These are phyloP conservation scores for Luperina testacea DNA, from an alignment of 2,888 invertebrate genomes.

Conservation along the genomic window DNA sequence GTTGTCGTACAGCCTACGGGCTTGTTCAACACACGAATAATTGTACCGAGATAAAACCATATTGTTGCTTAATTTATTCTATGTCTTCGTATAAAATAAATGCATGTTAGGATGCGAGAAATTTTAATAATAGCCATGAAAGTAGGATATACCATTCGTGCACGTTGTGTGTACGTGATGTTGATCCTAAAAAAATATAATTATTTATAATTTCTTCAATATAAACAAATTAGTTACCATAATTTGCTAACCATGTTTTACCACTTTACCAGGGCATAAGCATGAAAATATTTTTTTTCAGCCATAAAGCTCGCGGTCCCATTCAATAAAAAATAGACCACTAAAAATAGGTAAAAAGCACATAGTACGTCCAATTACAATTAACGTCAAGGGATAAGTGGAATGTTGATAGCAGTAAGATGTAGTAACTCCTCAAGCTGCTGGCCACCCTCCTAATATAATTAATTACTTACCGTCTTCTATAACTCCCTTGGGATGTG, in stretches of 20 bases:
- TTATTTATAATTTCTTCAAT: not conserved
- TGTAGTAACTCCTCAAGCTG: not conserved
- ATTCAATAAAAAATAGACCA: not conserved
- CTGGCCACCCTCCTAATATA: not conserved
- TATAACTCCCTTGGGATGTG: not conserved
- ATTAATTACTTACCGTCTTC: not conserved
- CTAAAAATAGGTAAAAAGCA: too few species aligned
- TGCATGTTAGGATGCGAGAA: conserved; percentile 19
- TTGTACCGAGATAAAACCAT: conserved; percentile 57
- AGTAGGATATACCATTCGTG: conserved; percentile 3
- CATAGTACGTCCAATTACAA: not conserved
- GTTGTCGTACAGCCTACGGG: conserved; percentile 75
- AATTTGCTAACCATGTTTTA: not conserved
- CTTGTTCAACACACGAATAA: conserved; percentile 69
- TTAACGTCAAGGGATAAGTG: not conserved
- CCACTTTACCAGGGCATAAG: not conserved
- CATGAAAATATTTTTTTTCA: not conserved
- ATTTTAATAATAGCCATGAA: conserved; percentile 12
- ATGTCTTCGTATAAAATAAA: conserved; percentile 54
- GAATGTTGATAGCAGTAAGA: not conserved
- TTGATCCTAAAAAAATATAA: not conserved
- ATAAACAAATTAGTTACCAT: not conserved
- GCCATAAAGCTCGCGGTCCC: not conserved
- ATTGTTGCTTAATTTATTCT: conserved; percentile 58
- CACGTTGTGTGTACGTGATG: not conserved